phyloP scores from a whole-genome alignment of 2,113 vertebrate genomes.

The Lophotis ruficrista region DNA sequence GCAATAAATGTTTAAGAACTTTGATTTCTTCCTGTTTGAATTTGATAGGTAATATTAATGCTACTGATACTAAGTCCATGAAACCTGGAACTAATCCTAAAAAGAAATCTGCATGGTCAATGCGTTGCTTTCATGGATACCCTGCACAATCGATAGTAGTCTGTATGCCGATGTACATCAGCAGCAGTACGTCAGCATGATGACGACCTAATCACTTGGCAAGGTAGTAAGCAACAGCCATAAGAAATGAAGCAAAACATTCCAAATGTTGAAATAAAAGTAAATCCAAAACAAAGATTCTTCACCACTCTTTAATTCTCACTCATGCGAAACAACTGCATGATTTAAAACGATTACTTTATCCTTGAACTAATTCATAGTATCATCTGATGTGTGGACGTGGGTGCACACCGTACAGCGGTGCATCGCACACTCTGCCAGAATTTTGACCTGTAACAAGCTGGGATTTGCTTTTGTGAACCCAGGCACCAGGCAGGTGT shows the following conservation, averaged over 20 bases:
- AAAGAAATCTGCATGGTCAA: not conserved
- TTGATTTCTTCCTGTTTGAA: not conserved
- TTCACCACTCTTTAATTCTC: not conserved
- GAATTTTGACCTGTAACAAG: accelerated
- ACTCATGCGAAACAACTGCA: not conserved
- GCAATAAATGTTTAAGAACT: not conserved
- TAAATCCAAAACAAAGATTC: not conserved
- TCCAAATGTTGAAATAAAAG: not conserved
- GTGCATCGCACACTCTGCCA: accelerated
- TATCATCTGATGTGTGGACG: not conserved
- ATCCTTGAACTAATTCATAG: not conserved
- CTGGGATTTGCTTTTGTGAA: not conserved
- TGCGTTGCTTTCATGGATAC: not conserved
- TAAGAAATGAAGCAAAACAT: not conserved
- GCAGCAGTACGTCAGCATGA: accelerated
- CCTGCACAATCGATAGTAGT: not conserved
- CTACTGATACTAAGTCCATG: not conserved
- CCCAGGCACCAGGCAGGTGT: not conserved
- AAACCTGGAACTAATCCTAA: not conserved
- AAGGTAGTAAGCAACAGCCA: not conserved
- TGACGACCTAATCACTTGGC: not conserved
- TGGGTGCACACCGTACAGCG: accelerated
- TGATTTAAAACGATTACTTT: not conserved
- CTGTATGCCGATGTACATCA: not conserved
- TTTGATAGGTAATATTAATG: not conserved